phyloP scores from a whole-genome alignment of 2,888 invertebrate species.

The Zonitis immaculata region DNA sequence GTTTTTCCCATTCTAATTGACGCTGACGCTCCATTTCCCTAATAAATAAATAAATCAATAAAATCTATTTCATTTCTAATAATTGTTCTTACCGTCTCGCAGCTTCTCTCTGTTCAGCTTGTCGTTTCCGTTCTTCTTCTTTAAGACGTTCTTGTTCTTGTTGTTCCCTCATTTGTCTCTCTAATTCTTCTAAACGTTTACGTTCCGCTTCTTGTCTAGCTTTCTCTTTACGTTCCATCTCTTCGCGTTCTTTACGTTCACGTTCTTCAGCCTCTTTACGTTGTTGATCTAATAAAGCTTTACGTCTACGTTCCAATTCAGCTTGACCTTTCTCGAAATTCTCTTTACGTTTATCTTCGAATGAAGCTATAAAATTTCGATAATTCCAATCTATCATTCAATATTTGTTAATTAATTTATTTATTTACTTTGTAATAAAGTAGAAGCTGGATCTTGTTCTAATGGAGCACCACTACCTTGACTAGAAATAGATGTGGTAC shows the following conservation, averaged over 20 bases:
- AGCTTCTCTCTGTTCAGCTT: conserved; percentile 74
- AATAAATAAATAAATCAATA: conserved; percentile 18
- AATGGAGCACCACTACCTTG: conserved; percentile 48
- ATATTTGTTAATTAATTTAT: conserved; percentile 7
- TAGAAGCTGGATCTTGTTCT: conserved; percentile 52
- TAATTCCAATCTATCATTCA: too few relatives aligned
- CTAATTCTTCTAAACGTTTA: conserved; percentile 83
- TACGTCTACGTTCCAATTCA: conserved; percentile 86
- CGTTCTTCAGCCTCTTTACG: conserved; percentile 89
- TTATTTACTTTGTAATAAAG: conserved; percentile 49
- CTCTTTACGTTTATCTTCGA: conserved; percentile 95
- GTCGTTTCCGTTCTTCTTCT: conserved; percentile 74
- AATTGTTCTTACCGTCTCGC: conserved; percentile 54
- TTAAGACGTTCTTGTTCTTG: conserved; percentile 68
- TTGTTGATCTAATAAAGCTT: conserved; percentile 83
- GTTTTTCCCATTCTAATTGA: conserved; percentile 94
- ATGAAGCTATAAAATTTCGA: too few relatives aligned
- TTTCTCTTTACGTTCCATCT: conserved; percentile 80
- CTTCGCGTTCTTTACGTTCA: conserved; percentile 88
- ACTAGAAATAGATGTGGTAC: conserved; percentile 55
- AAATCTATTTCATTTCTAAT: neutral
- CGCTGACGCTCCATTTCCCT: conserved; percentile 92
- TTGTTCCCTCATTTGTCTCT: conserved; percentile 74
- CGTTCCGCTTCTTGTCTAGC: conserved; percentile 67
- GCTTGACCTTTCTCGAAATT: conserved; percentile 98